These are phyloP conservation scores for Aethes cnicana DNA, from an alignment of 2,888 invertebrate species.

Conservation along the genomic window DNA sequence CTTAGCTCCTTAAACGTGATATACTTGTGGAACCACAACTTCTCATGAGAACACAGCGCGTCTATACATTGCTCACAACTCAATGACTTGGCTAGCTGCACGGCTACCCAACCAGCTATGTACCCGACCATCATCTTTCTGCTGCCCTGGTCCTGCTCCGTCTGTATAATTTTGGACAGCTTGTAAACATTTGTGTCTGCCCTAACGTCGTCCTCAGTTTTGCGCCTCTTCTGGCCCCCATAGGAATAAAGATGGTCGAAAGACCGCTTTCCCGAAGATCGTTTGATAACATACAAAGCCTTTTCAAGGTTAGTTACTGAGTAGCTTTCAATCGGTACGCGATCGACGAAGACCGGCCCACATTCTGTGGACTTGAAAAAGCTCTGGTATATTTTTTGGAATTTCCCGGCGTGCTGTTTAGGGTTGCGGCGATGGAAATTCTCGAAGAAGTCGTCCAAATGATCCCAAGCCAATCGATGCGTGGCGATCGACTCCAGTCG, in stretches of 20 bases:
- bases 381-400: background rate
- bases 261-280: constrained; percentile 5
- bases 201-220: background rate
- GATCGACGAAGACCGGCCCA: background rate
- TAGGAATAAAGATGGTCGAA: constrained; percentile 10
- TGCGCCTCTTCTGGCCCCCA: background rate
- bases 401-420: background rate
- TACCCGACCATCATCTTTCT: constrained; percentile 14
- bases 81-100: constrained; percentile 7
- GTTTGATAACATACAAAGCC: background rate
- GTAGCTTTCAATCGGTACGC: background rate
- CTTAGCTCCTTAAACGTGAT: constrained; percentile 4
- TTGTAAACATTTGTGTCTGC: background rate
- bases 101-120: constrained; percentile 18
- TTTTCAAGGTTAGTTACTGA: background rate
- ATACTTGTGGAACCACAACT: constrained; percentile 20
- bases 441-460: background rate
- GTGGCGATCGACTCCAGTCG: background rate
- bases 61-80: constrained; percentile 23
- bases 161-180: constrained; percentile 1
- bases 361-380: background rate
- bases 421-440: background rate
- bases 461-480: constrained; percentile 1
- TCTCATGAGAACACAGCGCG: background rate
- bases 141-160: background rate